Evolutionary conservation across 2,888 invertebrate genomes (phyloP).

Genomic region (Agrochola macilenta): DNA sequence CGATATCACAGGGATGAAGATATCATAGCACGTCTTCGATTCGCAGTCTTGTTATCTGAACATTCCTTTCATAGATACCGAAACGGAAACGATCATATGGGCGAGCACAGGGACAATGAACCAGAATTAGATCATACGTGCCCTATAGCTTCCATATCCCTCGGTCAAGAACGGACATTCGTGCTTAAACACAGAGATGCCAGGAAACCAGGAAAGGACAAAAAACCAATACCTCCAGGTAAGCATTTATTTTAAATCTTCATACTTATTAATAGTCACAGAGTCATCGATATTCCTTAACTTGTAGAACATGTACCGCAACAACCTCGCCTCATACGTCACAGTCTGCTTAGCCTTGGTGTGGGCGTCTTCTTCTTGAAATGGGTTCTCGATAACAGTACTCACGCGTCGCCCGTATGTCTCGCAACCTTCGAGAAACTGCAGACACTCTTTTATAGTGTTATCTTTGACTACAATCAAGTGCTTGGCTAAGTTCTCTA

Average conservation of each 20-base stretch:
- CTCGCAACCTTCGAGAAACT: slow-evolving; percentile 97
- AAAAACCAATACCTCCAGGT: slow-evolving; percentile 86
- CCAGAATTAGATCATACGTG: slow-evolving; percentile 91
- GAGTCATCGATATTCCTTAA: slow-evolving; percentile 90
- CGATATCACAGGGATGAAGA: background rate
- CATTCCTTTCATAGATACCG: slow-evolving; percentile 89
- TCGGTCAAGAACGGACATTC: slow-evolving; percentile 92
- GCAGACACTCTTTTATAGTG: slow-evolving; percentile 96
- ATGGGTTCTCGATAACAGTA: slow-evolving; percentile 95
- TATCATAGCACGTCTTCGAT: background rate
- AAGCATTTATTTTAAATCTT: slow-evolving; percentile 86
- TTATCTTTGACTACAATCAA: slow-evolving; percentile 96
- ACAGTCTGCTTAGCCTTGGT: slow-evolving; percentile 96
- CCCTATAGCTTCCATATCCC: slow-evolving; percentile 93
- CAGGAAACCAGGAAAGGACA: slow-evolving; percentile 86
- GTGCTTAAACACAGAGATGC: slow-evolving; percentile 91
- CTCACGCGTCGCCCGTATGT: slow-evolving; percentile 95
- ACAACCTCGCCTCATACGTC: slow-evolving; percentile 96
- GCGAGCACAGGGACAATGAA: slow-evolving; percentile 93
- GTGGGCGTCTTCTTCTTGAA: slow-evolving; percentile 93
- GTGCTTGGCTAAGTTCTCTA: slow-evolving; percentile 97
- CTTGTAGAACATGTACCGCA: slow-evolving; percentile 95
- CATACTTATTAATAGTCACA: slow-evolving; percentile 89
- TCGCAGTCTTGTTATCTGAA: slow-evolving; percentile 4
- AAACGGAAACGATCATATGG: slow-evolving; percentile 93